Evolutionary conservation across 2,888 invertebrate species (phyloP), one percentile per base, ranked within the genome.

Genomic region (Drosophila koepferae): DNA sequence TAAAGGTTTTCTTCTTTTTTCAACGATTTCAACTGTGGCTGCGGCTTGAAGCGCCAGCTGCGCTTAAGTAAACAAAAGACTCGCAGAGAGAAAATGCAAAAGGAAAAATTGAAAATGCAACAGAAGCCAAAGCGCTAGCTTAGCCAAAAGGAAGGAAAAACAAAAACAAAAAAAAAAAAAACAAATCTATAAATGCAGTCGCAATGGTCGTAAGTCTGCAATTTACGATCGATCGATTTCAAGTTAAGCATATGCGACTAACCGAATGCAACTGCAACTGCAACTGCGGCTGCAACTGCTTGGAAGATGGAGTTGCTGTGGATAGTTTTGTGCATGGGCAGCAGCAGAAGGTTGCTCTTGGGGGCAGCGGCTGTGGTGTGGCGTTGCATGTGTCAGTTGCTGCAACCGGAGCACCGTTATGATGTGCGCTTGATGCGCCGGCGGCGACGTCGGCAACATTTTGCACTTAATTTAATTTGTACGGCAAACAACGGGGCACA

Each of bases 141-240:
- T 8, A 20, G 63, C 41, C 63, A 46, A n/a, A 34, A 23, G 58
- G 70, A 54, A 61, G 72, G 76, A 72, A 49, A n/a, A n/a, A n/a
- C 53, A 72, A 80, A 72, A n/a, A n/a, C n/a, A 51, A 60, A 72
- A 75, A 69, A 46, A 55, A 23, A 23, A 23, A 28, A 28, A 28
- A 28, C 23, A 74, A 78, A 72, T 70, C 75, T 67, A 79, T 77
- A 86, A 88, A 74, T 77, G 85, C 77, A 81, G 63, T 58, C 74
- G 44, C 31, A 67, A 67, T 62, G 40, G 49, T 53, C 59, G 77
- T 87, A 87, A 82, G 76, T 67, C 72, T 63, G 80, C 83, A 90
- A 90, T 91, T 91, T 91, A 91, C 90, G 90, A 91, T 81, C 85
- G 80, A 91, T 91, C 90, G 84, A 89, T 89, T 86, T 84, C 80